Evolutionary conservation across 2,113 vertebrate genomes (phyloP), one percentile per base, ranked within the genome.

Genomic region (Daubentonia madagascariensis): DNA sequence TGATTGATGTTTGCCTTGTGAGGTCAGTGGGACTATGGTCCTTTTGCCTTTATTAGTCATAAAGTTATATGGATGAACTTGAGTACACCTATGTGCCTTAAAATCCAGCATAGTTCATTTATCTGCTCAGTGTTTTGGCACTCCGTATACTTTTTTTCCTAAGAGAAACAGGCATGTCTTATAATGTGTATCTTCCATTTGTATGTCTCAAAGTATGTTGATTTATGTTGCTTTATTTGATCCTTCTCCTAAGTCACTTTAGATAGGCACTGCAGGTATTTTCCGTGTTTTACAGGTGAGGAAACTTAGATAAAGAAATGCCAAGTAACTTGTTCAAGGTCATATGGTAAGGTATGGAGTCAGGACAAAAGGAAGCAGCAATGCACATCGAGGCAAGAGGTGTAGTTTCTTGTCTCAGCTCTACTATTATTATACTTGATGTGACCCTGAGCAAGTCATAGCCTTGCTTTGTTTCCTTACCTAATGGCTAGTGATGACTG

Each of bases 221-320:
- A 87, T 63, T 93, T 87, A 72, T 4, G 16, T 79, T 95, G 37
- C 52, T 96, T 75, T 97, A 65, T 96, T 97, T 96, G 48, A 65
- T 86, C 50, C 18, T 96, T 93, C 14, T 91, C 76, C 43, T 12
- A 12, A 68, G 67, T 97, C 28, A 70, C 67, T 95, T 79, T 79
- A 94, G 70, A 5, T 84, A 96, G 75, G 93, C 75, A 70, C 68
- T 96, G 4, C 45, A 88, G 92, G 70, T 91, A 75, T 89, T 94
- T 25, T 94, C 45, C 78, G 37, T 92, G 63, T 84, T 95, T 96
- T 90, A 89, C 50, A 86, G 35, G 83, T 75, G 40, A 97, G 85
- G 86, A 95, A 96, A 87, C 83, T 83, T 22, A 94, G 79, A 97
- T 86, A 96, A 91, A 73, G 23, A 96, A 97, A 76, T 84, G 30